A percentile compares a stretch with the other conserved stretches of the same genome.
Evolutionary conservation across 2,888 invertebrate genomes (phyloP).

Genomic region (Flabesymbios commensalis): DNA sequence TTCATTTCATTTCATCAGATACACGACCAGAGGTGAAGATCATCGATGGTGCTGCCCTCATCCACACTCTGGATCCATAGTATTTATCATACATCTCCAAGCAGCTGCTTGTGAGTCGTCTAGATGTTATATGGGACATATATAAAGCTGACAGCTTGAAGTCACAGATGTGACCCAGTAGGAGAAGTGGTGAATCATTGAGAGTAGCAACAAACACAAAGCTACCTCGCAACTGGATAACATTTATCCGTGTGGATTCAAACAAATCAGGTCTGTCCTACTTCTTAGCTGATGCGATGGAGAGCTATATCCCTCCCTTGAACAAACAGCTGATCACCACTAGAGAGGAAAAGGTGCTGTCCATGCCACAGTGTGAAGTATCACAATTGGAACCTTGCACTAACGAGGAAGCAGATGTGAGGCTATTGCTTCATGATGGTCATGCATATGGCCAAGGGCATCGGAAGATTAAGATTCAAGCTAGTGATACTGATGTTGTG

Average conservation of each 20-base stretch:
- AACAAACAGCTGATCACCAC: too few species aligned
- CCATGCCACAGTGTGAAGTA: too few species aligned
- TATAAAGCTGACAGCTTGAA: neutral
- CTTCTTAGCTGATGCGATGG: neutral
- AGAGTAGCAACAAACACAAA: neutral
- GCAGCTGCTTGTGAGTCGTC: neutral
- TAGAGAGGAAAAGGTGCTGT: too few species aligned
- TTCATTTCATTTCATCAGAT: too few species aligned
- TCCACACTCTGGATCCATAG: neutral
- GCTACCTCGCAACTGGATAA: neutral
- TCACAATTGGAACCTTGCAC: too few species aligned
- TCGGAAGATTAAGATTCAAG: neutral
- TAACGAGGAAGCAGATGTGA: neutral
- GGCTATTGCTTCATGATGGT: neutral
- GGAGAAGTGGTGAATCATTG: neutral
- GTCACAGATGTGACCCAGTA: neutral
- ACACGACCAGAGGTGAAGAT: neutral
- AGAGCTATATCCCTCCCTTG: too few species aligned
- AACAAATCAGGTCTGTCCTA: neutral
- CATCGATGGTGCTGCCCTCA: neutral
- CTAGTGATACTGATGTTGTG: slow-evolving; percentile 5
- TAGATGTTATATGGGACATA: neutral
- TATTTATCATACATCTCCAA: neutral
- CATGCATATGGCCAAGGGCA: neutral
- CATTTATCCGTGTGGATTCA: neutral